A percentile compares a stretch with the other conserved stretches of the same genome.
These are phyloP conservation scores for Drosophila nr. medialis DNA, from an alignment of 2,888 invertebrate genomes.

Conservation along the genomic window DNA sequence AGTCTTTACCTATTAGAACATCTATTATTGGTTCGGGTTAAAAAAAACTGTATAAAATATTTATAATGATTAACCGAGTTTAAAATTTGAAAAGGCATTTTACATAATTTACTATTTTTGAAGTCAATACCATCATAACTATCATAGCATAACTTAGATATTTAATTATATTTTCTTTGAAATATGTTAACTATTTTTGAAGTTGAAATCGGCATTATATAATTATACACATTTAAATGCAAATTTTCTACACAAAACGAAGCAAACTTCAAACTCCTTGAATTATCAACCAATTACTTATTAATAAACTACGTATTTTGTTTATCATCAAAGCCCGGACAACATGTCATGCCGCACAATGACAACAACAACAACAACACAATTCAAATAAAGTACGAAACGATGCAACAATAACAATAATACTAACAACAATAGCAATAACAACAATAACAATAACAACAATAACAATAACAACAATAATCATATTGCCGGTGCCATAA, in stretches of 20 bases:
- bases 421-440: too few species aligned
- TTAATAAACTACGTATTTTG: background rate
- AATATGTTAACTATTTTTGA: background rate
- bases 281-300: background rate
- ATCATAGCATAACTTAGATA: background rate
- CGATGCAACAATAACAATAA: constrained; percentile 20
- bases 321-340: constrained; percentile 1
- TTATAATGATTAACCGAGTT: background rate
- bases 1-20: background rate
- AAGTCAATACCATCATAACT: background rate
- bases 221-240: background rate
- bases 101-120: background rate
- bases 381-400: constrained; percentile 16
- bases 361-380: constrained; percentile 38
- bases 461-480: constrained; percentile 25
- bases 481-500: constrained; percentile 40
- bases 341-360: constrained; percentile 48
- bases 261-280: background rate
- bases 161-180: background rate
- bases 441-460: background rate
- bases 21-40: background rate
- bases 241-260: background rate
- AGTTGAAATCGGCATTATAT: background rate
- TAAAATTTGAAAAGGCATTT: background rate
- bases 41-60: background rate